These are phyloP conservation scores for Myotis pilosus DNA, from an alignment of 2,797 vertebrate species.

Conservation along the genomic window DNA sequence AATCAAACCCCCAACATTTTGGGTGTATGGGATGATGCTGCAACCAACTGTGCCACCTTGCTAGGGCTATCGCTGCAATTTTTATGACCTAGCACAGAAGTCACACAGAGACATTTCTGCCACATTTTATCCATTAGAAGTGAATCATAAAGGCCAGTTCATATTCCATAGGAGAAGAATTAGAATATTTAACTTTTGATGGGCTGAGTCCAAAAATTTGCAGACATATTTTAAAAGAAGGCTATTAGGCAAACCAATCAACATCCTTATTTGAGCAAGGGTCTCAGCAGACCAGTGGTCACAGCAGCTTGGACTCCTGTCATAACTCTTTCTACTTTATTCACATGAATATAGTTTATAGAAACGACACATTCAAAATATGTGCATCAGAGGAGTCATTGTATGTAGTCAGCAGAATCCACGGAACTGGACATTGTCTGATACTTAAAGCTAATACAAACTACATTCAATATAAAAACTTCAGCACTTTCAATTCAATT, in stretches of 20 bases:
- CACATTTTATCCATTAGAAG: background rate
- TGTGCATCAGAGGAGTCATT: background rate
- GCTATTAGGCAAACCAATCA: background rate
- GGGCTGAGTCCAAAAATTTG: background rate
- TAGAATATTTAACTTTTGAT: background rate
- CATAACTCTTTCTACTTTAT: background rate
- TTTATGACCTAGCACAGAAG: background rate
- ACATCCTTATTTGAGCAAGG: background rate
- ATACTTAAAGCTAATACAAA: conserved; percentile 29
- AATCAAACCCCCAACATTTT: background rate
- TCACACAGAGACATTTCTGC: background rate
- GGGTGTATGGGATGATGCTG: background rate
- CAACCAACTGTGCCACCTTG: background rate
- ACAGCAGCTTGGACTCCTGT: background rate
- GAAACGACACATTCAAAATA: background rate
- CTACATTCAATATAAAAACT: background rate
- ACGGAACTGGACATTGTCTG: background rate
- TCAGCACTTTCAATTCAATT: background rate
- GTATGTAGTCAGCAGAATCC: background rate
- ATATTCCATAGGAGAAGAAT: background rate
- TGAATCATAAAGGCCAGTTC: background rate
- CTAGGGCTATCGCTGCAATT: background rate
- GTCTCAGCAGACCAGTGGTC: background rate
- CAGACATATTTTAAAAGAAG: background rate
- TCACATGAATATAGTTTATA: background rate